Conservation (phyloP, 1,140 invertebrate species). For the Trichonephila clavipes region DNA sequence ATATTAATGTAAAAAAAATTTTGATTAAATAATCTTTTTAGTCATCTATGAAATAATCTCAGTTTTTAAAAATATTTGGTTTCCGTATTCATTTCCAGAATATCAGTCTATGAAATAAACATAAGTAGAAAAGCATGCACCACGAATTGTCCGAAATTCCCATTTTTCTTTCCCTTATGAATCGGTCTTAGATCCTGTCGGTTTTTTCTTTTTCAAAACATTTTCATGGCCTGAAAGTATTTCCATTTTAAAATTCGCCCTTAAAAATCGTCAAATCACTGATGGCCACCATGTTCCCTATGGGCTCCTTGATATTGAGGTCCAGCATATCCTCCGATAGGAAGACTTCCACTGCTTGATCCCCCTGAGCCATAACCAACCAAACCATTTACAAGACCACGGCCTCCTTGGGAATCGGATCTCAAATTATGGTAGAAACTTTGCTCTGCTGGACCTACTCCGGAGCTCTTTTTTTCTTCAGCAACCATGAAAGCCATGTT, state of each 20-base stretch:
- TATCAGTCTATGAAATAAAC: background rate
- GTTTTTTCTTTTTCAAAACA: background rate
- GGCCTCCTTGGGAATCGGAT: background rate
- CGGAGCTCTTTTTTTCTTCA: constrained; percentile 8
- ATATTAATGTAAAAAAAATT: no score
- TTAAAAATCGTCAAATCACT: background rate
- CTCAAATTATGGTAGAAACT: constrained; percentile 26
- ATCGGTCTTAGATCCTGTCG: background rate
- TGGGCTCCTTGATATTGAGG: background rate
- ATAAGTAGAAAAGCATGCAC: background rate
- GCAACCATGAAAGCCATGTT: constrained; percentile 44
- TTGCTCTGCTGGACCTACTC: constrained; percentile 45
- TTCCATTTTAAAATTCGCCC: background rate
- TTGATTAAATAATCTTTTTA: background rate
- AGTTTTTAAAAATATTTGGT: background rate
- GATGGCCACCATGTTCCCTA: constrained; percentile 54
- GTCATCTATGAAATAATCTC: background rate
- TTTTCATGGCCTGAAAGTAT: background rate
- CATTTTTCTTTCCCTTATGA: background rate
- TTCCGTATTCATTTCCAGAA: background rate
- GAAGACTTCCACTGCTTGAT: constrained; percentile 20
- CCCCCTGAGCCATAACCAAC: constrained; percentile 50
- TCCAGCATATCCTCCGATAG: constrained; percentile 66
- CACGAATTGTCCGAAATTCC: background rate
- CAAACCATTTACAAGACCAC: constrained; percentile 43